phyloP scores from a whole-genome alignment of 1,140 invertebrate genomes.

The Drosophila tropicalis region DNA sequence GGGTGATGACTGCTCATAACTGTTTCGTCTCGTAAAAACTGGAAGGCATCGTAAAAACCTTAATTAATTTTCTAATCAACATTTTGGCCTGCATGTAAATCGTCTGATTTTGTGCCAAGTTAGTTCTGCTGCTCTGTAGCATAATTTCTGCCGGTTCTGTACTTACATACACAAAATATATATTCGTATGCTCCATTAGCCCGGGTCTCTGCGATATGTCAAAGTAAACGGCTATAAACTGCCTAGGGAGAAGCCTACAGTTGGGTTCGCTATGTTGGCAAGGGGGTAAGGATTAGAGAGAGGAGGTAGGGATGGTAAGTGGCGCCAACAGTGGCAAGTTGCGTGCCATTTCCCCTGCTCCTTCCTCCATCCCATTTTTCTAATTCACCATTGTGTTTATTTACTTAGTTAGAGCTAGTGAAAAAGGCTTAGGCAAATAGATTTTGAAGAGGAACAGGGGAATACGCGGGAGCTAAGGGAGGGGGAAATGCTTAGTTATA shows the following conservation, averaged over 20 bases:
- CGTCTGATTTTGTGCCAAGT: conserved; percentile 68
- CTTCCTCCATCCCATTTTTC: background rate
- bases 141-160: conserved; percentile 58
- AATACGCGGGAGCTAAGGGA: background rate
- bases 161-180: conserved; percentile 30
- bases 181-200: conserved; percentile 59
- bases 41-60: conserved; percentile 76
- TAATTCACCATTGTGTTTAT: conserved; percentile 11
- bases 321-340: conserved; percentile 50
- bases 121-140: conserved; percentile 37
- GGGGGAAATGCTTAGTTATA: conserved; percentile 5
- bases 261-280: background rate
- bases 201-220: conserved; percentile 46
- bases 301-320: conserved; percentile 11
- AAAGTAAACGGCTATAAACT: conserved; percentile 61
- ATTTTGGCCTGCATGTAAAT: conserved; percentile 80
- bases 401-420: conserved; percentile 11
- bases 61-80: conserved; percentile 82
- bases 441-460: background rate
- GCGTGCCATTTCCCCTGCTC: background rate
- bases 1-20: conserved; percentile 5
- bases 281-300: background rate
- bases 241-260: conserved; percentile 19
- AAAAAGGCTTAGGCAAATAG: conserved; percentile 12
- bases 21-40: conserved; percentile 21